Evolutionary conservation across 2,113 vertebrate species (phyloP), one percentile per base, ranked within the genome.

Genomic region (Hassar affinis): DNA sequence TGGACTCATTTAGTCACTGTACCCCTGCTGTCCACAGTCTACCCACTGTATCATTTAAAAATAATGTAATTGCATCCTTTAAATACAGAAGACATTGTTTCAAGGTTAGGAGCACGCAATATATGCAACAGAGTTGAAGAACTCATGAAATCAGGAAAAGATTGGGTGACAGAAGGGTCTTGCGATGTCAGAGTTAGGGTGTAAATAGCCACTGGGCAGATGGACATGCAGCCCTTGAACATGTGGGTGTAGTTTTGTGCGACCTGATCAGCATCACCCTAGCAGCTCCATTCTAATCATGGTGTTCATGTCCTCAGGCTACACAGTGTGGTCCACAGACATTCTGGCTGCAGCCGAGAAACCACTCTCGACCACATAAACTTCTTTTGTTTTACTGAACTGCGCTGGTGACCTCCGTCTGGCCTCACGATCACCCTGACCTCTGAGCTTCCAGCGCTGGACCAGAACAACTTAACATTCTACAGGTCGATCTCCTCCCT

Each of bases 161-260:
- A 30, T 38, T 80, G 78, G 83, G 42, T 68, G 71, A 81, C 52
- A 81, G 71, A 77, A 76, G n/a, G 61, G 54, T 68, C 75, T 77
- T 17, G 30, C 11, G 64, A 80, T 88, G 83, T 84, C 72, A 85
- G 56, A 78, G 62, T 81, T 87, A 76, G 78, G 72, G 71, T 54
- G 35, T 59, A 42, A 74, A 83, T 83, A 81, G 84, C 86, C 72
- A 64, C 54, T 66, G 84, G 84, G 84, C 76, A 83, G 64, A 84
- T 69, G 78, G 84, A 81, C 72, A 78, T 81, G 74, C 78, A 57
- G 64, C 54, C 56, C 78, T 78, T 54, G 25, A 83, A 85, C 87
- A 88, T 88, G 85, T 88, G 87, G 85, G 87, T 85, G 85, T 83
- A 85, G 81, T 88, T 88, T 87, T 84, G 82, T 72, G 27, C 20